Percentiles rank a stretch among this genome's conserved stretches.
phyloP scores from a whole-genome alignment of 2,797 vertebrate genomes.

The Spinus pinus region DNA sequence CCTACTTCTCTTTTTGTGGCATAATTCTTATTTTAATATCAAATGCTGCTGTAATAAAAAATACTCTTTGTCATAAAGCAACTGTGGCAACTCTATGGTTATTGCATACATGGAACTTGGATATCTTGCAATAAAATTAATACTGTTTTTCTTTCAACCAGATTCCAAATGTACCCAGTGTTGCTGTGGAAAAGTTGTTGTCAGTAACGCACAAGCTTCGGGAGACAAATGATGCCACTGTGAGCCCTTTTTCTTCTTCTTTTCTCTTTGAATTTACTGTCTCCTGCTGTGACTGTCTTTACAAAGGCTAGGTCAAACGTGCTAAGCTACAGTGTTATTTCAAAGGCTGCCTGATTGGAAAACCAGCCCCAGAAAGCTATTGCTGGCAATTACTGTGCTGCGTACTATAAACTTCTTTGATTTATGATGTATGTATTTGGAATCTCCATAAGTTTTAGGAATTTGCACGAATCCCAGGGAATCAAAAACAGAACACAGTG shows the following conservation, averaged over 20 bases:
- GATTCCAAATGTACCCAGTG: slow-evolving; percentile 83
- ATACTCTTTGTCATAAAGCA: not conserved
- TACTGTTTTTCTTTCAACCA: slow-evolving; percentile 58
- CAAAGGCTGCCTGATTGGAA: not conserved
- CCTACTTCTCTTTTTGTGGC: not conserved
- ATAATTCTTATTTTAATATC: not conserved
- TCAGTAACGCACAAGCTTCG: slow-evolving; percentile 88
- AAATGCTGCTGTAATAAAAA: not conserved
- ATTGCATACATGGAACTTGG: not conserved
- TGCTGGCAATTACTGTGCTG: not conserved
- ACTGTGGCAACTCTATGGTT: not conserved
- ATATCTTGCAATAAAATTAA: not conserved
- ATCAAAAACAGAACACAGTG: not conserved
- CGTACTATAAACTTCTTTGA: not conserved
- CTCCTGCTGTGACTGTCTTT: not conserved
- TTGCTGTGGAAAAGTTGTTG: slow-evolving; percentile 86
- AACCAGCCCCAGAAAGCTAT: not conserved
- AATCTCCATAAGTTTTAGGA: not conserved
- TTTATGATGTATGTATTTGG: not conserved
- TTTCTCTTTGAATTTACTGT: not conserved
- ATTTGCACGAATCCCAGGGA: not conserved
- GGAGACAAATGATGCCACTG: slow-evolving; percentile 86
- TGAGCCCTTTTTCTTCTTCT: slow-evolving; percentile 65
- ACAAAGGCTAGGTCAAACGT: not conserved
- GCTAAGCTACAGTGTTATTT: not conserved